Base-by-base conservation (phyloP, 2,797 vertebrate species). In the Saxicola maurus region DNA sequence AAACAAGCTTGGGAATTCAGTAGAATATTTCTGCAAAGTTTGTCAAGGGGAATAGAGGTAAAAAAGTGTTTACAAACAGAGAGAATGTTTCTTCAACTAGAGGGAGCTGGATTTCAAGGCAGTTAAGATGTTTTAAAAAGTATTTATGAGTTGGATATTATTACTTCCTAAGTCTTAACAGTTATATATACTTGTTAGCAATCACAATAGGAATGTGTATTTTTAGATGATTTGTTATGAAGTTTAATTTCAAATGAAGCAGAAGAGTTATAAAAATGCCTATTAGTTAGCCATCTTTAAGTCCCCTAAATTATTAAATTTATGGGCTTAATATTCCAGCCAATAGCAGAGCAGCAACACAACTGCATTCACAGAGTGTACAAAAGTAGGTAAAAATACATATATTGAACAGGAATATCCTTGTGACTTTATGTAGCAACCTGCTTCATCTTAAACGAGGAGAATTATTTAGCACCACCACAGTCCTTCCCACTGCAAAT, bases 361-460 rank as follows among this genome's bases (percentile, higher is more conserved):
- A 77, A 74, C 0, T 61, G 40, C 35, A 76, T 16, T 60, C 10
- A 38, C 1, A 33, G 1, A 65, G 7, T 2, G 0, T 14, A 27
- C 20, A 69, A 48, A 72, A 72, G 25, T 11, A 72, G 4, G 13
- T 1, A 66, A 83, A 89, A 78, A 52, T 6, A 35, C 2, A 20
- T 1, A 8, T 1, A 35, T 3, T n/a, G 24, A 35, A 49, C 9
- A 66, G 17, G 13, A 17, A 56, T 6, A 52, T 17, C 12, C 17
- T 59, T 30, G 24, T 15, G 38, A 35, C 6, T 76, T 78, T 9
- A 38, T 1, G 6, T 1, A 43, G 28, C 69, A 84, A 38, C 6
- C 7, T 61, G 17, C 35, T 59, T 75, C 65, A 74, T 16, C 71
- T 74, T 35, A 72, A 87, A 53, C 3, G 0, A 71, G 31, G 19